Base-by-base conservation (phyloP, 2,113 vertebrate genomes). In the Brachyhypopomus gauderio region DNA sequence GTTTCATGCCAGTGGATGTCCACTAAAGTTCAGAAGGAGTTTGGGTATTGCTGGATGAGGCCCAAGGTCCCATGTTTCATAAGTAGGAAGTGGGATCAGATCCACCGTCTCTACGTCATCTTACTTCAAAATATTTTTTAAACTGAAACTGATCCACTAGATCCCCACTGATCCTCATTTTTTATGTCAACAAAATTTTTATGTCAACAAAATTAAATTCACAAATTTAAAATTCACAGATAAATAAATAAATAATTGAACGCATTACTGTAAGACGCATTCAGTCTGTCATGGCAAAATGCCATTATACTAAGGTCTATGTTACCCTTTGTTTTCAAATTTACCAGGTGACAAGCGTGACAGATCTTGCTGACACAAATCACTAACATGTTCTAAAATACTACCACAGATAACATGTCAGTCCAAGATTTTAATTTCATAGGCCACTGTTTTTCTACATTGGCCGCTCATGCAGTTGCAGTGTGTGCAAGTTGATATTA, bases 391-490 rank as follows among this genome's bases (percentile, higher is more conserved):
- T 67, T 14, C 52, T 66, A 71, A 74, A 58, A 74, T 85, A 82
- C 75, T 59, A 78, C 62, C 41, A 30, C 45, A 76, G 83, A 76
- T 78, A 70, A 66, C 83, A 81, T 78, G 78, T 87, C 85, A 89
- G 74, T 56, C 60, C 38, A 72, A 60, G 34, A 70, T 66, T 83
- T 83, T 85, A 86, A 88, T 87, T 87, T 86, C 85, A 87, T 62
- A 82, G 84, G 67, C 81, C 56, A 77, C 58, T 71, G 36, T 62
- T 78, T 86, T 82, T 80, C 80, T 75, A 23, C 58, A 20, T 25
- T 3, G 72, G 67, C 64, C 25, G 12, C 79, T 77, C 80, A 83
- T 78, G 78, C 70, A 85, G 77, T 80, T 74, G 55, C 30, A 79
- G 71, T 52, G 56, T 62, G 72, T 58, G 83, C 12, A 62, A 41